These are phyloP conservation scores for Dendroctonus ponderosae DNA, from an alignment of 1,140 invertebrate species.

Conservation along the genomic window DNA sequence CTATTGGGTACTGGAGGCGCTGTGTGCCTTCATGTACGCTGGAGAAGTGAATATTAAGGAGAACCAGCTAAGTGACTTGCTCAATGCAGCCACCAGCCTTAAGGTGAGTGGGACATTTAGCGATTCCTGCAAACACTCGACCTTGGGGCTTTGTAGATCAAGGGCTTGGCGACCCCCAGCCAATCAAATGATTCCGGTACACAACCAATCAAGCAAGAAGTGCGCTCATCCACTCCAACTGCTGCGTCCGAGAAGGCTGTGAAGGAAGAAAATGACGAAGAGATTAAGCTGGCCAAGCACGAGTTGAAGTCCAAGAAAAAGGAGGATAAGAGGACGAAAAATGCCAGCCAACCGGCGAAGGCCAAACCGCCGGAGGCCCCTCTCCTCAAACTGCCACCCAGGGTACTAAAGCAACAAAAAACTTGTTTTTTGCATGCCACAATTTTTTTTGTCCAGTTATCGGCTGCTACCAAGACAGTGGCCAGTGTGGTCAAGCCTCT, in stretches of 20 bases:
- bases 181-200: background rate
- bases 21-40: conserved; percentile 61
- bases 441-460: no score
- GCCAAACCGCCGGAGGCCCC: background rate
- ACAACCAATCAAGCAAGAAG: conserved; percentile 14
- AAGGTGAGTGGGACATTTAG: conserved; percentile 44
- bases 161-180: conserved; percentile 40
- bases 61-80: conserved; percentile 49
- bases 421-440: no score
- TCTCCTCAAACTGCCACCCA: background rate
- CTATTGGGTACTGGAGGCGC: conserved; percentile 54
- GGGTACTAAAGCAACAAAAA: background rate
- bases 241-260: background rate
- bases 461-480: background rate
- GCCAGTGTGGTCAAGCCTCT: background rate
- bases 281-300: background rate
- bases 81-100: conserved; percentile 52
- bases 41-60: conserved; percentile 57
- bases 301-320: background rate
- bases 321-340: background rate
- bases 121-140: background rate
- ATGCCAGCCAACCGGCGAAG: background rate
- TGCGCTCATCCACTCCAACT: background rate
- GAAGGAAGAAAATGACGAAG: conserved; percentile 12
- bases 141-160: conserved; percentile 41